Evolutionary conservation across 2,888 invertebrate genomes (phyloP), one percentile per base, ranked within the genome.

Genomic region (Deilephila elpenor): DNA sequence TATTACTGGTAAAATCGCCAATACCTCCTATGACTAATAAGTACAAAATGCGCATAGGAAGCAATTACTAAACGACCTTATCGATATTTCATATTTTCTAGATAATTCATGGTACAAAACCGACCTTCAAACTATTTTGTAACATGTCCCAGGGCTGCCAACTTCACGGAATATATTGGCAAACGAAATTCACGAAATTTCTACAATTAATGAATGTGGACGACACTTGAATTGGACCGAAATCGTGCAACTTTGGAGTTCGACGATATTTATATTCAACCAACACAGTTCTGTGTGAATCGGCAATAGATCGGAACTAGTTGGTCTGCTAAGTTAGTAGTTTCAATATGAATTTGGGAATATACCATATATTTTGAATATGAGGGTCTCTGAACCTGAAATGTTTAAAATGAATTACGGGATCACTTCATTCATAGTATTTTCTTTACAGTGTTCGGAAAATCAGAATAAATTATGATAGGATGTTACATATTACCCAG

Each of bases 91-190:
- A 51, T 25, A 14, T 67, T 44, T 51, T 67, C 67, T 5, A 25
- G 7, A 51, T 67, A 67, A 51, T 25, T 64, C 37, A 44, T 64
- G 7, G 61, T 19, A 37, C 11, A 44, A 67, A 67, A 67, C 51
- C 17, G 51, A 67, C 51, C 51, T 67, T 67, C 67, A 51, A 25
- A 51, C 67, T 51, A 14, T 51, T 51, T 44, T 64, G 44, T 64
- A 44, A 44, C 37, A 44, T 7, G 11, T 64, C 7, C 61, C 20
- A 64, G 44, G 37, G 44, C n/a, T 44, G 64, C 44, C 25, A 67
- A 67, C 17, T 20, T 67, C 56, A 56, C n/a, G 56, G 56, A n/a
- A n/a, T 14, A 56, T n/a, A 56, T 56, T 56, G 56, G 56, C 56
- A 56, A n/a, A n/a, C 56, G 6, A 56, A 56, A 56, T 56, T 56